A percentile compares a stretch with the other conserved stretches of the same genome.
phyloP scores from a whole-genome alignment of 1,140 invertebrate genomes.

The Drosophila mauritiana region DNA sequence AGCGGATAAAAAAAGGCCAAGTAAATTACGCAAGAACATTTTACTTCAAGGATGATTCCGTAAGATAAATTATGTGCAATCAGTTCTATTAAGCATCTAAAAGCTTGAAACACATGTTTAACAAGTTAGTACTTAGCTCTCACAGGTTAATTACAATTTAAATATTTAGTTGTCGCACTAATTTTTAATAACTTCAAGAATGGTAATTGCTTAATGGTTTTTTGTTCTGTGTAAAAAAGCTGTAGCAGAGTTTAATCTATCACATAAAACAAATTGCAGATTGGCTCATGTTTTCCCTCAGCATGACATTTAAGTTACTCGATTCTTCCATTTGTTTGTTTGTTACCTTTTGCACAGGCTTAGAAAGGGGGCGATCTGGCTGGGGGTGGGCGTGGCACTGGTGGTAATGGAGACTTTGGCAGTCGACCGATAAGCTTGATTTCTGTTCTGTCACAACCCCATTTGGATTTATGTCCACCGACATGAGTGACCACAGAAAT shows the following conservation, averaged over 20 bases:
- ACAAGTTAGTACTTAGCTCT: too few relatives aligned
- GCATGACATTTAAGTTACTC: slow-evolving; percentile 81
- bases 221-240: slow-evolving; percentile 23
- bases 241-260: slow-evolving; percentile 73
- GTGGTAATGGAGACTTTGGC: slow-evolving; percentile 40
- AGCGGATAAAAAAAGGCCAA: slow-evolving; percentile 7
- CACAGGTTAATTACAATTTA: too few relatives aligned
- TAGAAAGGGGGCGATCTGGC: background rate
- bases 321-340: slow-evolving; percentile 49
- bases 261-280: slow-evolving; percentile 73
- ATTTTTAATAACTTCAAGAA: too few relatives aligned
- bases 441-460: slow-evolving; percentile 51
- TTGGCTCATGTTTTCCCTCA: slow-evolving; percentile 56
- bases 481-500: slow-evolving; percentile 40
- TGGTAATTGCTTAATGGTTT: background rate
- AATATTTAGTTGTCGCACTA: too few relatives aligned
- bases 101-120: too few relatives aligned
- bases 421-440: slow-evolving; percentile 55
- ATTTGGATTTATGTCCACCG: slow-evolving; percentile 50
- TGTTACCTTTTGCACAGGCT: slow-evolving; percentile 15
- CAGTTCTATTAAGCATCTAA: background rate
- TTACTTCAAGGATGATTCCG: slow-evolving; percentile 5
- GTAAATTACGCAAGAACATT: background rate
- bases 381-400: slow-evolving; percentile 6
- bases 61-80: background rate